Evolutionary conservation across 2,797 vertebrate genomes (phyloP).

Genomic region (Oreortyx pictus): DNA sequence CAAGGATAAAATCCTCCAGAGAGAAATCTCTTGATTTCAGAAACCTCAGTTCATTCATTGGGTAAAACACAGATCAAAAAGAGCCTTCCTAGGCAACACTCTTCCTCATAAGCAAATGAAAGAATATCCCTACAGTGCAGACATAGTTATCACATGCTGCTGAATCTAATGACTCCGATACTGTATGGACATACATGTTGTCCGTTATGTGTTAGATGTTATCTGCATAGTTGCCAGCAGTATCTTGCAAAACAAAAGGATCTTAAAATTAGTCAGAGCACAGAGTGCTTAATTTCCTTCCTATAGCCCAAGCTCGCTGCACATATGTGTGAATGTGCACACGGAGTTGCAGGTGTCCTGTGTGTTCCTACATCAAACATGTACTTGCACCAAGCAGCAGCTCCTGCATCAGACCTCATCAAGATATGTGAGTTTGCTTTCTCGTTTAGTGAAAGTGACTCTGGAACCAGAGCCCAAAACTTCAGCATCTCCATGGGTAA

Average conservation of each 20-base stretch:
- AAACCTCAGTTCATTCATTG: background rate
- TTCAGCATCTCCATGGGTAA: background rate
- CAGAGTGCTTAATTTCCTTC: background rate
- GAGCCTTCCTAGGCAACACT: background rate
- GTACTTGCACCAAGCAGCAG: background rate
- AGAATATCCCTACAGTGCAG: background rate
- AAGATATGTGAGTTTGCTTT: background rate
- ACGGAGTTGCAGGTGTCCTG: background rate
- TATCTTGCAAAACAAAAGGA: background rate
- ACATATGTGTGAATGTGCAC: fast-evolving
- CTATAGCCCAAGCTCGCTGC: background rate
- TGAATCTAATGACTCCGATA: background rate
- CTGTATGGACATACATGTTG: background rate
- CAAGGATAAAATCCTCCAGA: background rate
- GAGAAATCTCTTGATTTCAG: background rate
- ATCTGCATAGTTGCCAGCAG: background rate
- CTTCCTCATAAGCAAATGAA: background rate
- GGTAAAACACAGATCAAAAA: background rate
- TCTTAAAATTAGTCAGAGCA: background rate
- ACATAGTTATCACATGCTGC: background rate
- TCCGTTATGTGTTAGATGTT: background rate
- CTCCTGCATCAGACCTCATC: background rate
- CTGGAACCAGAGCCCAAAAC: background rate
- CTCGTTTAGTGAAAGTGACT: background rate
- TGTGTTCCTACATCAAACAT: fast-evolving